phyloP scores from a whole-genome alignment of 2,113 vertebrate genomes.

The Eidolon helvum region DNA sequence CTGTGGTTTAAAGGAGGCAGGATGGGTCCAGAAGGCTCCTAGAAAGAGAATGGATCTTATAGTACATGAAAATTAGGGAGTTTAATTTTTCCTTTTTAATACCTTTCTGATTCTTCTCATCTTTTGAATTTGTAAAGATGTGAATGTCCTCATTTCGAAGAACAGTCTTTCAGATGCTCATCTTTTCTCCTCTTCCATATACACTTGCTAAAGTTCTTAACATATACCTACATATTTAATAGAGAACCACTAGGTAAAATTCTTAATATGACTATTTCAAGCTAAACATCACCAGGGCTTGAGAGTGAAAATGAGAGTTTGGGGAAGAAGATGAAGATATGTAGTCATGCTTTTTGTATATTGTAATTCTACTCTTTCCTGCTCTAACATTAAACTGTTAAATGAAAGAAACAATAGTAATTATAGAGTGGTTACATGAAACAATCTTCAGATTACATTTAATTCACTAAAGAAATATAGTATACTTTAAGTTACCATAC shows the following conservation, averaged over 20 bases:
- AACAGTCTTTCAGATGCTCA: background rate
- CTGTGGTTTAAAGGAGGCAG: background rate
- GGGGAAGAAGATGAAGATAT: background rate
- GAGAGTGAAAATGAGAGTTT: background rate
- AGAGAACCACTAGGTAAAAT: rapidly evolving
- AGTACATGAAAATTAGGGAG: rapidly evolving
- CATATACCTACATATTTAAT: rapidly evolving
- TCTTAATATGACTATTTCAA: rapidly evolving
- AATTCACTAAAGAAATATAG: background rate
- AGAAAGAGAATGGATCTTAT: background rate
- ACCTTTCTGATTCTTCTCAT: background rate
- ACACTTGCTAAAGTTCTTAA: background rate
- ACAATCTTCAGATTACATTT: background rate
- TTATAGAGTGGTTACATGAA: background rate
- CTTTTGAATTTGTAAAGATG: background rate
- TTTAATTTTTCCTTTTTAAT: background rate
- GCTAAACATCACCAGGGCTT: background rate
- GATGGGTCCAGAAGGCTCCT: background rate
- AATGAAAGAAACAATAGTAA: background rate
- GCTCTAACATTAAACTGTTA: background rate
- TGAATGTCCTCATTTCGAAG: background rate
- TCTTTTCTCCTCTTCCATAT: background rate
- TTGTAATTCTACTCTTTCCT: background rate
- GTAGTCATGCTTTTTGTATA: background rate
- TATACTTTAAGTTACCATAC: rapidly evolving